Evolutionary conservation across 2,888 invertebrate genomes (phyloP).

Genomic region (Lasioglossum leucozonium): DNA sequence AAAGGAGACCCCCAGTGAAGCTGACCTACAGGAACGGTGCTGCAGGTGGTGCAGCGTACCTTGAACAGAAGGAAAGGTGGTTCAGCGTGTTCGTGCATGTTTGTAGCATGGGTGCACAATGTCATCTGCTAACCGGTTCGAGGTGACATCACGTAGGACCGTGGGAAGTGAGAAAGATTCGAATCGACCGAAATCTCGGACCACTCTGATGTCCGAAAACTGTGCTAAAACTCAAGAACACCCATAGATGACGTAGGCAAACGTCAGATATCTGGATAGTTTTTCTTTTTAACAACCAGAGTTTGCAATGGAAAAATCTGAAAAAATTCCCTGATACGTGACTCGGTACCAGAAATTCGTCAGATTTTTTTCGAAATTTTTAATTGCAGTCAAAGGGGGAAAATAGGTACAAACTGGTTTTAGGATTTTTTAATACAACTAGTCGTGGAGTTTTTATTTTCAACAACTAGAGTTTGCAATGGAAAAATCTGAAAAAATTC

Average conservation of each 20-base stretch:
- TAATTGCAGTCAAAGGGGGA: not conserved
- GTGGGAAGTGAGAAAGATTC: conserved; percentile 78
- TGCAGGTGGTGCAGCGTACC: conserved; percentile 73
- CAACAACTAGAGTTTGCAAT: not conserved
- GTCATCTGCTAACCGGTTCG: conserved; percentile 81
- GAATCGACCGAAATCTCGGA: conserved; percentile 42
- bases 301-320: not conserved
- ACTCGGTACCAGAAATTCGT: not conserved
- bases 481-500: not conserved
- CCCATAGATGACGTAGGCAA: not conserved
- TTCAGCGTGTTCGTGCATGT: not conserved
- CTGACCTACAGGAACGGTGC: conserved; percentile 68
- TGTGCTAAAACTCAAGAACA: not conserved
- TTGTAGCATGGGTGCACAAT: conserved; percentile 66
- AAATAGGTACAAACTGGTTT: not conserved
- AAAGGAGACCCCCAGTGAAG: conserved; percentile 70
- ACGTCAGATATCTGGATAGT: not conserved
- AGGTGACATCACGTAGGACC: conserved; percentile 76
- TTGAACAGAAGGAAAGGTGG: conserved; percentile 35
- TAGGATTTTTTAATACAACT: not conserved
- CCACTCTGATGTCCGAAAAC: not conserved
- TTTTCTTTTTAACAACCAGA: not conserved
- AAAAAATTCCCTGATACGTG: not conserved
- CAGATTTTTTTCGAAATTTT: not conserved
- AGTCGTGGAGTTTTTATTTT: not conserved